Percentiles rank a stretch among this genome's conserved stretches.
Conservation (phyloP, 2,113 vertebrate species). For the Halcyon malimbica region DNA sequence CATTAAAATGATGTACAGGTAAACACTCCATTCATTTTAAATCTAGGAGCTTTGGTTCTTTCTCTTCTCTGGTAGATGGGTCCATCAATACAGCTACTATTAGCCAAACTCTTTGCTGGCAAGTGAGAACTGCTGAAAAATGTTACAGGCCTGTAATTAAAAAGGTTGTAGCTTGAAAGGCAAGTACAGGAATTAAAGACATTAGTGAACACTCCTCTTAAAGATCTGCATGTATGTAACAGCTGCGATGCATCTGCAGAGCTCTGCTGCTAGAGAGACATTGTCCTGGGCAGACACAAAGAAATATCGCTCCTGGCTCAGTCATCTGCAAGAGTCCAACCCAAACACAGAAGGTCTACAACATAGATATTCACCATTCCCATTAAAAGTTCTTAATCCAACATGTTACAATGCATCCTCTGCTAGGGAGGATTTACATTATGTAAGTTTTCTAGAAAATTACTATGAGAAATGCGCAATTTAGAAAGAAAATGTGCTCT, state of each 20-base stretch:
- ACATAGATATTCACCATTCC: background rate
- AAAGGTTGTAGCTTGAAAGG: slow-evolving; percentile 21
- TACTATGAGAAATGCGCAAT: background rate
- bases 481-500: background rate
- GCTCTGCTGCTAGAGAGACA: background rate
- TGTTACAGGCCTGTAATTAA: slow-evolving; percentile 45
- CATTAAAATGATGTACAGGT: slow-evolving; percentile 80
- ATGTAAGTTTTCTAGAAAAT: background rate
- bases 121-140: slow-evolving; percentile 43
- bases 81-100: slow-evolving; percentile 64
- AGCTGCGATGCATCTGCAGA: background rate
- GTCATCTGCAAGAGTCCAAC: background rate
- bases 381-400: background rate
- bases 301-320: background rate
- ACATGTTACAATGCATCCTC: background rate
- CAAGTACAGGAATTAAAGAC: background rate
- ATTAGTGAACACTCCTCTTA: background rate
- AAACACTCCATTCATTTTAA: slow-evolving; percentile 80
- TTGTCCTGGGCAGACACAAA: background rate
- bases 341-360: background rate
- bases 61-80: slow-evolving; percentile 42
- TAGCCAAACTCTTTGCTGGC: slow-evolving; percentile 50
- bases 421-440: background rate
- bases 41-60: slow-evolving; percentile 67
- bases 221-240: background rate